phyloP scores from a whole-genome alignment of 2,888 invertebrate genomes.

The Nasonia oneida region DNA sequence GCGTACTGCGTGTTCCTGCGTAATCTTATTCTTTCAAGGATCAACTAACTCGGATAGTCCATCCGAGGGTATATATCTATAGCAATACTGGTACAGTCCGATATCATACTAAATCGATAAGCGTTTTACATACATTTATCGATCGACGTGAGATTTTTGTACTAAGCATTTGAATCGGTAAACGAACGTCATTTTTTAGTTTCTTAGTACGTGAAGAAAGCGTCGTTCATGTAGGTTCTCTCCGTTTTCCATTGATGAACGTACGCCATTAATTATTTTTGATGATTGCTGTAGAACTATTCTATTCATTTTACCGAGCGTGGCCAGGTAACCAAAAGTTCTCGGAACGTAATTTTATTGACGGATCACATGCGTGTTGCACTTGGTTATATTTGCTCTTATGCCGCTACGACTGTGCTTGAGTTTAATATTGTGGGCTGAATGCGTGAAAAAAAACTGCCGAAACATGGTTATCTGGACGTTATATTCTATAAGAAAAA shows the following conservation, averaged over 20 bases:
- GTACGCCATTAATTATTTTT: conserved; percentile 31
- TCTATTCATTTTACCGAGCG: conserved; percentile 18
- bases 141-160: conserved; percentile 56
- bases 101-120: conserved; percentile 59
- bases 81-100: conserved; percentile 67
- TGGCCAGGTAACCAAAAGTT: conserved; percentile 34
- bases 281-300: conserved; percentile 27
- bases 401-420: conserved; percentile 43
- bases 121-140: conserved; percentile 54
- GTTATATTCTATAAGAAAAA: conserved; percentile 40
- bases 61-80: conserved; percentile 61
- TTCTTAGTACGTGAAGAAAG: conserved; percentile 43
- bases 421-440: conserved; percentile 39
- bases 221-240: conserved; percentile 32
- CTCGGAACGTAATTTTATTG: conserved; percentile 27
- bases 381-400: conserved; percentile 10
- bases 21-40: conserved; percentile 59
- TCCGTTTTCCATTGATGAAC: conserved; percentile 30
- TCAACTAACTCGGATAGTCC: conserved; percentile 44
- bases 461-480: conserved; percentile 31
- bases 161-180: conserved; percentile 57
- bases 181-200: conserved; percentile 46
- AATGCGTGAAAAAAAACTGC: conserved; percentile 35
- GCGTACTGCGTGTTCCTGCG: conserved; percentile 63
- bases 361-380: conserved; percentile 10